Conservation (phyloP, 1,140 invertebrate genomes). For the Pissodes strobi region DNA sequence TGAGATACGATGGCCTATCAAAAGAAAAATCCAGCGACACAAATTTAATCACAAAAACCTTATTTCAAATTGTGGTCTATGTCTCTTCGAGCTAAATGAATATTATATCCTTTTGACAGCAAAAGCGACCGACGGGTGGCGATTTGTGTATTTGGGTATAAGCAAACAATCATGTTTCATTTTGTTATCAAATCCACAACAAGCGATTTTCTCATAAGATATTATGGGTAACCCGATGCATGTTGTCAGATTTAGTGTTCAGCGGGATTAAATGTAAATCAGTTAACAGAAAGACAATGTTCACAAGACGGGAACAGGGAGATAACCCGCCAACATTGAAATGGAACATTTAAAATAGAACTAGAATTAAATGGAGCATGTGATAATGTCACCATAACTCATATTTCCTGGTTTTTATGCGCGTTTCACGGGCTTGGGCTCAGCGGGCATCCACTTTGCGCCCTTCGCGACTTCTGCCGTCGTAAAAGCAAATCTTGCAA, state of each 20-base stretch:
- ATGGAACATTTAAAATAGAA: constrained; percentile 51
- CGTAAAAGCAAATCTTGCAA: constrained; percentile 38
- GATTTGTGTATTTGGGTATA: too few species aligned
- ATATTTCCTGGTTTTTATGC: constrained; percentile 46
- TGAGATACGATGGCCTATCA: too few species aligned
- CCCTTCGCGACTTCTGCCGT: constrained; percentile 27
- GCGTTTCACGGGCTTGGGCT: constrained; percentile 30
- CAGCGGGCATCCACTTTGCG: constrained; percentile 37
- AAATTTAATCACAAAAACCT: too few species aligned
- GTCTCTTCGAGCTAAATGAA: too few species aligned
- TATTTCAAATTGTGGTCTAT: too few species aligned
- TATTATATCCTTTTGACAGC: too few species aligned
- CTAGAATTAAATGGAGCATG: constrained; percentile 53
- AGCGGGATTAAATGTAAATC: neutral
- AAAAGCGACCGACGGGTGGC: too few species aligned
- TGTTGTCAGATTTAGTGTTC: neutral
- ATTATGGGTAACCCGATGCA: neutral
- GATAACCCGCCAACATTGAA: constrained; percentile 22
- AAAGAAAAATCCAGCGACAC: too few species aligned
- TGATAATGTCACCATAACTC: constrained; percentile 52
- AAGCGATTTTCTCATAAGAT: too few species aligned
- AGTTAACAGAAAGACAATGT: constrained; percentile 11
- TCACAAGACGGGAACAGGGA: constrained; percentile 23
- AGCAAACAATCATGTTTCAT: too few species aligned
- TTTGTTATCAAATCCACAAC: too few species aligned